Conservation (phyloP, 2,888 invertebrate species). For the Orchestes rusci region DNA sequence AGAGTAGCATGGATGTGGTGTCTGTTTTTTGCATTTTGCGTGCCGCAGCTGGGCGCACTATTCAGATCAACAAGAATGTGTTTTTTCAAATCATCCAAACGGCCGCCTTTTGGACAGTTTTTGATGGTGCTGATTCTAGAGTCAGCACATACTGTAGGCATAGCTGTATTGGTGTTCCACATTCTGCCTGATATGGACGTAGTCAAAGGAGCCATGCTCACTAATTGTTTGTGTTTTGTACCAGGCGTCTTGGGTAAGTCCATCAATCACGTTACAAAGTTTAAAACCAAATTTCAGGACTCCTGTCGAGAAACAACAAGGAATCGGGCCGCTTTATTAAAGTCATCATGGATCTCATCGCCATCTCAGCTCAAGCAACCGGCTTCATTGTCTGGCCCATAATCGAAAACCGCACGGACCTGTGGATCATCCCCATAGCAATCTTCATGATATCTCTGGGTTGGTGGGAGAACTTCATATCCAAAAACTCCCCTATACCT, state of each 20-base stretch:
- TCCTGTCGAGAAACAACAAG: conserved; percentile 75
- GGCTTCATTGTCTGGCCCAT: conserved; percentile 91
- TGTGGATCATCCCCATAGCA: conserved; percentile 83
- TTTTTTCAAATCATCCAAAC: conserved; percentile 81
- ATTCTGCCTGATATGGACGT: conserved; percentile 90
- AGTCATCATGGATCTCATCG: conserved; percentile 75
- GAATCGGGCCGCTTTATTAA: conserved; percentile 72
- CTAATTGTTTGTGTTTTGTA: conserved; percentile 89
- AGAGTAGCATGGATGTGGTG: conserved; percentile 92
- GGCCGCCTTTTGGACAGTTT: conserved; percentile 59
- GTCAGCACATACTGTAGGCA: conserved; percentile 79
- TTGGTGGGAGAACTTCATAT: conserved; percentile 92
- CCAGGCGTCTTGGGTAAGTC: conserved; percentile 63
- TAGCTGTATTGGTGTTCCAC: conserved; percentile 78
- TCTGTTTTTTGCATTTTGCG: conserved; percentile 74
- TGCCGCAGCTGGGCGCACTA: conserved; percentile 83
- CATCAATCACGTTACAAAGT: not conserved
- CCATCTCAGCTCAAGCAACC: conserved; percentile 82
- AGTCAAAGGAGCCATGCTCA: conserved; percentile 91
- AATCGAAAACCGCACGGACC: conserved; percentile 62
- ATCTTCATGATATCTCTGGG: conserved; percentile 74
- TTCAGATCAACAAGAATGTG: conserved; percentile 81
- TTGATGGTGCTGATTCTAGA: conserved; percentile 74
- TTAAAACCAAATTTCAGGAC: conserved; percentile 42
- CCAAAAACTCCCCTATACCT: conserved; percentile 74